A percentile compares a stretch with the other conserved stretches of the same genome.
phyloP scores from a whole-genome alignment of 2,888 invertebrate genomes.

The Palloptera scutellata region DNA sequence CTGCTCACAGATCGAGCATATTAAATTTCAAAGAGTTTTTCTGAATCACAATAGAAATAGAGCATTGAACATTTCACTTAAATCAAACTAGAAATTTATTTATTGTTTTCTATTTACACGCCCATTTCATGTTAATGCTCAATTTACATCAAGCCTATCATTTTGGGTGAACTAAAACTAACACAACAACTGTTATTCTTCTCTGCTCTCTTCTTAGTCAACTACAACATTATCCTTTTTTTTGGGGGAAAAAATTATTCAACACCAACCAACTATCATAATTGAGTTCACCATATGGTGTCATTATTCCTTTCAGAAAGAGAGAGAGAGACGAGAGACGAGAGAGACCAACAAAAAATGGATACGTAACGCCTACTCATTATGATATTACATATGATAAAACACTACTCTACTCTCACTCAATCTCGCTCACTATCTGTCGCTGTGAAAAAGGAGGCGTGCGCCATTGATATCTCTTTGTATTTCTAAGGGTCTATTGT shows the following conservation, averaged over 20 bases:
- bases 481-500: not conserved
- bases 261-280: constrained; percentile 12
- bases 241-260: not conserved
- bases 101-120: constrained; percentile 1
- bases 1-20: too few species aligned
- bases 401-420: constrained; percentile 18
- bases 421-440: too few species aligned
- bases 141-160: constrained; percentile 2
- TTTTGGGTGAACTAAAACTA: too few species aligned
- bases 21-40: too few species aligned
- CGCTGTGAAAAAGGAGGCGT: not conserved
- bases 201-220: too few species aligned
- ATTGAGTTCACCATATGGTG: constrained; percentile 9
- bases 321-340: not conserved
- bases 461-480: not conserved
- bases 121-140: constrained; percentile 17
- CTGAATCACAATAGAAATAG: too few species aligned
- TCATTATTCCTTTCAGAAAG: not conserved
- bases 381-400: constrained; percentile 35
- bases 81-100: not conserved
- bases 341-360: constrained; percentile 14
- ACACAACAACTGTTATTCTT: too few species aligned
- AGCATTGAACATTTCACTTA: too few species aligned
- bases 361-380: constrained; percentile 35
- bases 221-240: too few species aligned